A percentile compares a stretch with the other conserved stretches of the same genome.
Conservation (phyloP, 2,113 vertebrate species). For the Pangasianodon hypophthalmus region DNA sequence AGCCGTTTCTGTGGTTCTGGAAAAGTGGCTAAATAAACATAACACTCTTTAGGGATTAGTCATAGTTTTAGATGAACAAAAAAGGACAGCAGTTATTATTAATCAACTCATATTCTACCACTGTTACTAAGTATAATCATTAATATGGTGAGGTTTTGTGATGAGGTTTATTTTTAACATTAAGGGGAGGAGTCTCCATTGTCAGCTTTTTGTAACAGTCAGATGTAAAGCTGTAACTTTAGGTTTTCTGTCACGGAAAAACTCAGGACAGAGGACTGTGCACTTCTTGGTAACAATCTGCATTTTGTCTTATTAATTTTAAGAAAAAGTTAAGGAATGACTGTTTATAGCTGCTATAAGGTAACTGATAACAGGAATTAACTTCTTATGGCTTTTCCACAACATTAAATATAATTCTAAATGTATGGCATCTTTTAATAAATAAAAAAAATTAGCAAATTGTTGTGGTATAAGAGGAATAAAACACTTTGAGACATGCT, state of each 20-base stretch:
- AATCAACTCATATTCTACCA: neutral
- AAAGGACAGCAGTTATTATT: conserved; percentile 2
- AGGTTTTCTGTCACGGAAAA: neutral
- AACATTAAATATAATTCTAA: neutral
- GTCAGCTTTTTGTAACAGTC: neutral
- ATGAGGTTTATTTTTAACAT: neutral
- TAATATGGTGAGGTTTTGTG: neutral
- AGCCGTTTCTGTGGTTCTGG: neutral
- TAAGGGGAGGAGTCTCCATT: neutral
- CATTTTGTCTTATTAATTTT: neutral
- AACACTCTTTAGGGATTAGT: neutral
- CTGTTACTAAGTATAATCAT: neutral
- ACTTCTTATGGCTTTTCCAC: neutral
- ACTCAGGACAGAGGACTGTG: neutral
- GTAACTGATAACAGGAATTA: neutral
- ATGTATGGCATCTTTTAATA: neutral
- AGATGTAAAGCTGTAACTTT: neutral
- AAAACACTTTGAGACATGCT: neutral
- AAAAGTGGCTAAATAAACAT: neutral
- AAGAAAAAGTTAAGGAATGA: neutral
- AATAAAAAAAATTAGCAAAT: neutral
- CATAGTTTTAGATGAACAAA: neutral
- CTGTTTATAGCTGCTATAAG: neutral
- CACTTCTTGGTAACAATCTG: neutral
- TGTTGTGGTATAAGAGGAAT: neutral